A percentile compares a stretch with the other conserved stretches of the same genome.
Conservation (phyloP, 2,797 vertebrate genomes). For the Pampus argenteus region DNA sequence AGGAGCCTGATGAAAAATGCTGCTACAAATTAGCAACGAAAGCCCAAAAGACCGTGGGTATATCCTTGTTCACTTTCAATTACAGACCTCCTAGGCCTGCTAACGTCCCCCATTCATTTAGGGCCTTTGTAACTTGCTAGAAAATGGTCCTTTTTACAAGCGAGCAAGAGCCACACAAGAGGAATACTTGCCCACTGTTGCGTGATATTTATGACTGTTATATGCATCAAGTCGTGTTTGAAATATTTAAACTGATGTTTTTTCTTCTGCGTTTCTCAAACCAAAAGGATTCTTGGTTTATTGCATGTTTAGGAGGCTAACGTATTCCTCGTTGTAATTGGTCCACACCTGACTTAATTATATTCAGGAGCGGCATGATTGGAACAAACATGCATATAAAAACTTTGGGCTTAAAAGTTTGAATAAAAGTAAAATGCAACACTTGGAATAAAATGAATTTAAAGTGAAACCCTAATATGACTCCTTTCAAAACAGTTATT, state of each 20-base stretch:
- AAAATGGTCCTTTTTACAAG: conserved; percentile 81
- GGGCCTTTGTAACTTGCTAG: conserved; percentile 77
- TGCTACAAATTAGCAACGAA: conserved; percentile 88
- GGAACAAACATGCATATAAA: background rate
- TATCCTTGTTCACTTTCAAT: conserved; percentile 87
- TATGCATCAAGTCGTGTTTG: conserved; percentile 33
- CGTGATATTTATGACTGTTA: conserved; percentile 70
- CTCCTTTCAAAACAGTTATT: background rate
- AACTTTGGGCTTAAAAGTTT: background rate
- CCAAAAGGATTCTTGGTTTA: conserved; percentile 20
- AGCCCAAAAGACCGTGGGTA: conserved; percentile 82
- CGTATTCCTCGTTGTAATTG: conserved; percentile 1
- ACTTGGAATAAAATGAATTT: background rate
- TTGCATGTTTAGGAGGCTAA: background rate
- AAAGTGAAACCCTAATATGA: background rate
- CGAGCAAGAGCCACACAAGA: conserved; percentile 80
- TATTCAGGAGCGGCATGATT: background rate
- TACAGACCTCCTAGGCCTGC: conserved; percentile 79
- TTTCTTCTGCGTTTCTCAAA: conserved; percentile 45
- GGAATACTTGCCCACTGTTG: conserved; percentile 75
- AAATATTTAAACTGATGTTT: conserved; percentile 38
- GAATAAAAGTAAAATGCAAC: background rate
- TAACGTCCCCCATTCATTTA: conserved; percentile 81
- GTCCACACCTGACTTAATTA: background rate
- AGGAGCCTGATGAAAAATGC: conserved; percentile 84